Evolutionary conservation across 1,140 invertebrate species (phyloP), one percentile per base, ranked within the genome.

Genomic region (Paracyclopina nana): DNA sequence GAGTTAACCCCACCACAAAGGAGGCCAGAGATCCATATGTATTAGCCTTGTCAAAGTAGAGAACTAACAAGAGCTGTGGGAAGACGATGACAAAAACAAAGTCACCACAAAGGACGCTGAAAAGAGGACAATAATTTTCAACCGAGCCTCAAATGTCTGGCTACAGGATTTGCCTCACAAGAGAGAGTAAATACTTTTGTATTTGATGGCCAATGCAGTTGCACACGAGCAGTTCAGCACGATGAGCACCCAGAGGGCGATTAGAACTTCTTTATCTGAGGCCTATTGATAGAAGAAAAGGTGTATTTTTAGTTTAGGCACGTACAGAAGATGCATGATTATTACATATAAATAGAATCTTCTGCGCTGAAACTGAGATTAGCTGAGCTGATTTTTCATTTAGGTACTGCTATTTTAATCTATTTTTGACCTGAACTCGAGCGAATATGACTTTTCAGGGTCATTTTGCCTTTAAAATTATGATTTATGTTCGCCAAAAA

Each of bases 41-140:
- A 38, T 50, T 50, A n/a, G 30, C 11, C 4, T n/a, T 18, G n/a
- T 50, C 48, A n/a, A 27, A 42, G 30, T 40, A 50, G 12, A 50
- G 14, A 27, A 50, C 48, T 3, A 50, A 14, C 8, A 38, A 12
- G 2, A 50, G 48, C 16, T 50, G 48, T 22, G 48, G 48, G 30
- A 50, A 50, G 2, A 50, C 48, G 12, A 50, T 18, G 18, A 50
- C 48, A 38, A 18, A 50, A 4, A 50, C 29, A 6, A 50, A 50
- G 34, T 50, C 48, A 12, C 28, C 16, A 25, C 48, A 50, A 3
- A 50, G 30, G 3, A 38, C 48, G 25, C 42, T 44, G 14, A n/a
- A 44, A 44, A 38, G 34, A 38, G 8, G 9, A 38, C 9, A 9
- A 3, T 9, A 2, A 4, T 38, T n/a, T 16, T n/a, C 9, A 38